A percentile compares a stretch with the other conserved stretches of the same genome.
phyloP scores from a whole-genome alignment of 1,140 invertebrate genomes.

The Macrosteles quadrilineatus region DNA sequence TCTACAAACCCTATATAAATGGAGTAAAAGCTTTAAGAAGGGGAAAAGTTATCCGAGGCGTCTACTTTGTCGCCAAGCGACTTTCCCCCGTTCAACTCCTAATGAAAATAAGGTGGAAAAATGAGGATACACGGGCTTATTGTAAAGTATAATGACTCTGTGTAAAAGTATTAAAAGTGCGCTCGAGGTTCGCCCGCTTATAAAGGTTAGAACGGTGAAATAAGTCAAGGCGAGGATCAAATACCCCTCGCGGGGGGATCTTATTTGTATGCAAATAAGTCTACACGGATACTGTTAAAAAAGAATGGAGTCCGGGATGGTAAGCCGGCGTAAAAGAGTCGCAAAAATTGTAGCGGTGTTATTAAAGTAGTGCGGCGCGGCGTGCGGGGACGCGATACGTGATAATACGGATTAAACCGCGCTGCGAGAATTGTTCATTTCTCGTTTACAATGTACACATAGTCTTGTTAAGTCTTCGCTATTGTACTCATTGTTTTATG shows the following conservation, averaged over 20 bases:
- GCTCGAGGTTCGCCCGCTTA: not conserved
- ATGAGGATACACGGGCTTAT: conserved; percentile 35
- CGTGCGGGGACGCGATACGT: not conserved
- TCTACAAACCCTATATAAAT: conserved; percentile 29
- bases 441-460: conserved; percentile 31
- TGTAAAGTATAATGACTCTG: conserved; percentile 38
- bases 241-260: conserved; percentile 8
- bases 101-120: conserved; percentile 37
- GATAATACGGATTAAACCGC: conserved; percentile 12
- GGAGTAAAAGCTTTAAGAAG: conserved; percentile 26
- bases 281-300: conserved; percentile 27
- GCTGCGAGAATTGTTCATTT: conserved; percentile 29
- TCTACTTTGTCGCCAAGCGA: conserved; percentile 25
- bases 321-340: not conserved
- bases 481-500: conserved; percentile 26
- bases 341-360: conserved; percentile 7
- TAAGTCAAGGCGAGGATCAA: conserved; percentile 24
- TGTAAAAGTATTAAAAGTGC: conserved; percentile 37
- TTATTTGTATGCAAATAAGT: conserved; percentile 31
- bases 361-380: not conserved
- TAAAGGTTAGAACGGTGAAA: conserved; percentile 18
- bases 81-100: not conserved
- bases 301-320: conserved; percentile 14
- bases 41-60: conserved; percentile 26
- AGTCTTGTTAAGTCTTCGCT: conserved; percentile 16